These are phyloP conservation scores for Drosophila algonquin DNA, from an alignment of 2,888 invertebrate genomes.

Conservation along the genomic window DNA sequence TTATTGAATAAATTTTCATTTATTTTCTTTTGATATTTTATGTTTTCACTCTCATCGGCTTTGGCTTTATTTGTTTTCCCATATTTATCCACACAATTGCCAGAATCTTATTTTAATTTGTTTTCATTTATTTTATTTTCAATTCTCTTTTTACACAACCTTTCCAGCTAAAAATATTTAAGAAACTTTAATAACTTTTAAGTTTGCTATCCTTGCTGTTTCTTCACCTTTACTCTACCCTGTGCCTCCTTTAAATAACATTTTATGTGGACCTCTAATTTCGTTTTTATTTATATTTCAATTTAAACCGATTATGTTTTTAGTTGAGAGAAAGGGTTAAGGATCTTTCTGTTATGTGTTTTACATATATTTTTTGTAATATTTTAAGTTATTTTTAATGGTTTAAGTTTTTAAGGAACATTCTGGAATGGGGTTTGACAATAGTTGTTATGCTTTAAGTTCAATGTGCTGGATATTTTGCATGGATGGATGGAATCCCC, in stretches of 20 bases:
- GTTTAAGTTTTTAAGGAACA: slow-evolving; percentile 2
- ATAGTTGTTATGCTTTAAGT: slow-evolving; percentile 15
- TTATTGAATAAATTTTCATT: neutral
- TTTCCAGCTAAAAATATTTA: slow-evolving; percentile 41
- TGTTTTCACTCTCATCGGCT: neutral
- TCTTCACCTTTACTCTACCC: neutral
- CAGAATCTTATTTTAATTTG: slow-evolving; percentile 23
- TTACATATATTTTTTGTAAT: neutral
- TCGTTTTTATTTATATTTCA: slow-evolving; percentile 7
- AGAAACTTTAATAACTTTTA: slow-evolving; percentile 26
- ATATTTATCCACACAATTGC: slow-evolving; percentile 18
- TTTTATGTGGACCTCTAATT: slow-evolving; percentile 20
- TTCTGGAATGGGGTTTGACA: neutral
- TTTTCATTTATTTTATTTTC: slow-evolving; percentile 36
- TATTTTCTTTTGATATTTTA: neutral
- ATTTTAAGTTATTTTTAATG: slow-evolving; percentile 7
- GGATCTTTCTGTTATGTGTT: slow-evolving; percentile 8
- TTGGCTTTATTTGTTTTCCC: slow-evolving; percentile 18
- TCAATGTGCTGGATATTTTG: slow-evolving; percentile 12
- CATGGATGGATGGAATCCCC: slow-evolving; percentile 11
- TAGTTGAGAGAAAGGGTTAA: neutral
- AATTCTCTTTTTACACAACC: slow-evolving; percentile 39
- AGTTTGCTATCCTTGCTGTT: slow-evolving; percentile 28
- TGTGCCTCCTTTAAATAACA: slow-evolving; percentile 20
- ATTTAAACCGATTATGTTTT: slow-evolving; percentile 10